Evolutionary conservation across 2,888 invertebrate genomes (phyloP).

Genomic region (Didymodactylos carnosus): DNA sequence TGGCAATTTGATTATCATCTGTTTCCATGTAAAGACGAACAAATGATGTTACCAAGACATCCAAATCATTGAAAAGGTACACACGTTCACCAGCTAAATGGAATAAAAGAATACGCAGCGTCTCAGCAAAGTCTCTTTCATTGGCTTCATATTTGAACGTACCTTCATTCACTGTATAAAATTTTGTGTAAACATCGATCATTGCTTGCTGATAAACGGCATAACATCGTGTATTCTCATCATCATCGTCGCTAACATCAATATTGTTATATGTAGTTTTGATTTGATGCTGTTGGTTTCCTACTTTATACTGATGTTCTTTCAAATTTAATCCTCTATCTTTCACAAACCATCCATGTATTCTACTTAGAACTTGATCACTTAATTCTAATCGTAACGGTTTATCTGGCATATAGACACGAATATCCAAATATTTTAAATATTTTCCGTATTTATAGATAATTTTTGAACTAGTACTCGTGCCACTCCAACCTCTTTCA

Average conservation of each 20-base stretch:
- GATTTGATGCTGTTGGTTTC: no score
- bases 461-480: no score
- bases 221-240: not conserved
- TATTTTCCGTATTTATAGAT: not conserved
- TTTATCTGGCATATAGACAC: not conserved
- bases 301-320: no score
- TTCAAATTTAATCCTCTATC: no score
- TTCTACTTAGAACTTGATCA: not conserved
- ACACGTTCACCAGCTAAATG: not conserved
- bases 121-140: no score
- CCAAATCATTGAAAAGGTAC: not conserved
- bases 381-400: not conserved
- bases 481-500: not conserved
- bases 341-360: not conserved
- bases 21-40: not conserved
- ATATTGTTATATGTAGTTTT: no score
- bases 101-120: no score
- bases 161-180: not conserved
- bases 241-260: not conserved
- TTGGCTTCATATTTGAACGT: no score
- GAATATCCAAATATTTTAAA: not conserved
- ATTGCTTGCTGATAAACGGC: not conserved
- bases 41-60: not conserved
- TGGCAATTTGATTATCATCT: not conserved
- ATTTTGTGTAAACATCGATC: not conserved